Base-by-base conservation (phyloP, 2,113 vertebrate genomes). In the Rafetus swinhoei region DNA sequence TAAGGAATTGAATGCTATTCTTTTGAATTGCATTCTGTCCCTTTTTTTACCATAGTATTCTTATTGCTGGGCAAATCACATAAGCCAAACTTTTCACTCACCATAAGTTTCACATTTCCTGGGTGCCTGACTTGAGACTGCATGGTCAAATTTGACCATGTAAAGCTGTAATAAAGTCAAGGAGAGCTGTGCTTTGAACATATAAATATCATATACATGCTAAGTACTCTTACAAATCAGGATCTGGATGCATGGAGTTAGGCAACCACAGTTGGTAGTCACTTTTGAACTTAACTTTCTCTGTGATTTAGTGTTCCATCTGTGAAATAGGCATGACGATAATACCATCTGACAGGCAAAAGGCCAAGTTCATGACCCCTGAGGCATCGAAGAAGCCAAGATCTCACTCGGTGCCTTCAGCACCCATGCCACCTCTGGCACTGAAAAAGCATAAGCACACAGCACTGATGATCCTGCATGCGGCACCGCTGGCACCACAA, bases 111-210 rank as follows among this genome's bases (percentile, higher is more conserved):
- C 0, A 12, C 27, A 3, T 86, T 86, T 86, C 54, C 12, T 8
- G 53, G 7, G 7, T 53, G 6, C n/a, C 11, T 82, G 65, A 27
- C 29, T 84, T 39, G 22, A 11, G 29, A 57, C 18, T 9, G 24
- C 0, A 0, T 12, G 35, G 32, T 12, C 32, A 55, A 22, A 39
- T 85, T 79, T 91, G 32, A 45, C 59, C 56, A n/a, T n/a, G n/a
- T 0, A 0, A 54, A 62, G 52, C 24, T 55, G 53, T 45, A 25
- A 14, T 79, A 53, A 3, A 54, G 72, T 52, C 77, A 74, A 18
- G 50, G 89, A 72, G 52, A 77, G 24, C 84, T 62, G 60, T 82
- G 15, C 55, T 35, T 11, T 45, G 55, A 52, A 13, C 3, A 4
- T 52, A 8, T 60, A 59, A 39, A 32, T 5, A 59, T 0, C 16